Base-by-base conservation (phyloP, 2,113 vertebrate genomes). In the Dicaeum eximium region DNA sequence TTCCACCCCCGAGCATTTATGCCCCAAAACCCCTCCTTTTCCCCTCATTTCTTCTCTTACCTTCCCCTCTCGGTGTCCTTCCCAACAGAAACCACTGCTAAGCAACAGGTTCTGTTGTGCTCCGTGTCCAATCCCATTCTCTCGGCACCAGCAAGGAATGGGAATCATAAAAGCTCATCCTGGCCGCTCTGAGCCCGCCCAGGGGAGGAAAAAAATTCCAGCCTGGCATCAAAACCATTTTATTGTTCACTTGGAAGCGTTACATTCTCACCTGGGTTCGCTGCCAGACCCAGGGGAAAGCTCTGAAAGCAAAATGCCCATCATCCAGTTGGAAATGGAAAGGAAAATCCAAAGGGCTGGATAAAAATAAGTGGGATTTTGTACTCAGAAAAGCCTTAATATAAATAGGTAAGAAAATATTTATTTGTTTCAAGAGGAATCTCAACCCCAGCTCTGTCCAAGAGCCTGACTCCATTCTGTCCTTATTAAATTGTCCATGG, bases 321-420 rank as follows among this genome's bases (percentile, higher is more conserved):
- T 13, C 20, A 13, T 38, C 56, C 70, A 8, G 22, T 6, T 11
- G 47, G 70, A 45, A 72, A 58, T 5, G 20, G 56, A 51, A 48
- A 30, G 31, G 54, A 31, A 57, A 86, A 40, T 21, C 44, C 20
- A 12, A 87, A 51, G 67, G 15, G 3, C 8, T 28, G 33, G 23
- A n/a, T 42, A 37, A 69, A 86, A 37, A 11, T 1, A 14, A 40
- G 45, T 17, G 25, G 51, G 71, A 73, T 15, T 85, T 69, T 2
- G 3, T 27, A 38, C 25, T 20, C 1, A 0, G 19, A 64, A 61
- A 95, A 95, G 38, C 64, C 28, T 22, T 33, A 8, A 69, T 53
- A 92, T 70, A 95, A 78, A 94, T n/a, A 93, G 92, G 81, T 92
- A 96, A 88, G 97, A 95, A 96, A 77, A 96, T 93, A 97, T 92